A percentile compares a stretch with the other conserved stretches of the same genome.
Conservation (phyloP, 2,113 vertebrate genomes). For the Xenus cinereus region DNA sequence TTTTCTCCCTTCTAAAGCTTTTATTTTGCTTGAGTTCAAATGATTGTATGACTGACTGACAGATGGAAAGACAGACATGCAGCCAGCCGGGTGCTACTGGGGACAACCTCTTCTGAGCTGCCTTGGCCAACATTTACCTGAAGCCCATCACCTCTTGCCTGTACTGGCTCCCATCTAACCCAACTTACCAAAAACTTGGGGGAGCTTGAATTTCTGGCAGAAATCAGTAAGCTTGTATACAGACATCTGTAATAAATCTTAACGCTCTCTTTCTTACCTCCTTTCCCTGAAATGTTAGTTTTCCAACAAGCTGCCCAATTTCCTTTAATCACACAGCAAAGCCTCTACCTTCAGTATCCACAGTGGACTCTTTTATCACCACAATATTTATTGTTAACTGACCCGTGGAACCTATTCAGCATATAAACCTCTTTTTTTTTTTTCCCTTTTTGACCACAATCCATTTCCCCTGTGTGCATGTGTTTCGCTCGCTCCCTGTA, state of each 20-base stretch:
- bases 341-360: background rate
- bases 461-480: constrained; percentile 63
- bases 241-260: background rate
- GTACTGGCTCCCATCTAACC: background rate
- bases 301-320: background rate
- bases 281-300: constrained; percentile 1
- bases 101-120: background rate
- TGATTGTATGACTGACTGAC: background rate
- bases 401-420: constrained; percentile 41
- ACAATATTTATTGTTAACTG: constrained; percentile 67
- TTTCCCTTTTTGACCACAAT: constrained; percentile 66
- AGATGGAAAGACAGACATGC: background rate
- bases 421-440: constrained; percentile 24
- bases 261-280: background rate
- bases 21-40: background rate
- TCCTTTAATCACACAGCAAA: constrained; percentile 1
- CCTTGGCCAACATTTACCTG: background rate
- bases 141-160: background rate
- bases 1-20: background rate
- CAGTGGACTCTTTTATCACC: constrained; percentile 37
- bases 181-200: background rate
- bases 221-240: background rate
- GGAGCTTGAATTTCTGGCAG: background rate
- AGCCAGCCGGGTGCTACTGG: background rate
- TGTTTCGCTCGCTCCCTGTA: constrained; percentile 61